These are phyloP conservation scores for Paramormyrops kingsleyae DNA, from an alignment of 2,113 vertebrate species.

Conservation along the genomic window DNA sequence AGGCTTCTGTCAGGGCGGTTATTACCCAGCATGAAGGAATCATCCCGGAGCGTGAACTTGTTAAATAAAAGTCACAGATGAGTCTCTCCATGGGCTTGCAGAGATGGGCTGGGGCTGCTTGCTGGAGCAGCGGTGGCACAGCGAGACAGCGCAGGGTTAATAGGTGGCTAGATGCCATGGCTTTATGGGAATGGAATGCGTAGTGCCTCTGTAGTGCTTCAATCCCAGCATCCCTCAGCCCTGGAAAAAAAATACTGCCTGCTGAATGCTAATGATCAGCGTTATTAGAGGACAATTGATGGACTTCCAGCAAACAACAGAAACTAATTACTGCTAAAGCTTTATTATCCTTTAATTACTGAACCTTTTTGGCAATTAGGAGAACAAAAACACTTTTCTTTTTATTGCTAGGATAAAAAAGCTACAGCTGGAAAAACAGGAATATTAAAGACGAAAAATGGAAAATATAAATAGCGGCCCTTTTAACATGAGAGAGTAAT, in stretches of 20 bases:
- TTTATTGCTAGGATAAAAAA: slow-evolving; percentile 64
- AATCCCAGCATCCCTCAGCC: slow-evolving; percentile 77
- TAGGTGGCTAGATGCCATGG: slow-evolving; percentile 59
- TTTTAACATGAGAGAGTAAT: slow-evolving; percentile 13
- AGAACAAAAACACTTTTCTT: slow-evolving; percentile 48
- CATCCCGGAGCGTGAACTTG: slow-evolving; percentile 50
- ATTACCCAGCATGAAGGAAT: slow-evolving; percentile 48
- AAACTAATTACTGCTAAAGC: slow-evolving; percentile 75
- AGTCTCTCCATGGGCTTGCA: slow-evolving; percentile 25
- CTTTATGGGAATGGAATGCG: slow-evolving; percentile 94
- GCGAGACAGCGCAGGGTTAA: slow-evolving; percentile 54
- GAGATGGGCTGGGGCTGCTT: not conserved
- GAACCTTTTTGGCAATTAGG: slow-evolving; percentile 59
- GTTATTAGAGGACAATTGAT: slow-evolving; percentile 90
- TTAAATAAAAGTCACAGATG: slow-evolving; percentile 61
- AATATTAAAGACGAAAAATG: slow-evolving; percentile 51
- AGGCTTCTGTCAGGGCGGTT: slow-evolving; percentile 45
- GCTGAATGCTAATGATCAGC: slow-evolving; percentile 77
- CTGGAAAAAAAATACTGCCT: slow-evolving; percentile 49
- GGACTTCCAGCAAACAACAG: slow-evolving; percentile 83
- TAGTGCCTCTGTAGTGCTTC: slow-evolving; percentile 76
- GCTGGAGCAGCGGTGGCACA: not conserved
- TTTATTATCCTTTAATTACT: slow-evolving; percentile 58
- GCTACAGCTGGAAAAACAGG: slow-evolving; percentile 53
- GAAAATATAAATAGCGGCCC: slow-evolving; percentile 43